A percentile compares a stretch with the other conserved stretches of the same genome.
These are phyloP conservation scores for Hippopotamyrus pictus DNA, from an alignment of 2,797 vertebrate genomes.

Conservation along the genomic window DNA sequence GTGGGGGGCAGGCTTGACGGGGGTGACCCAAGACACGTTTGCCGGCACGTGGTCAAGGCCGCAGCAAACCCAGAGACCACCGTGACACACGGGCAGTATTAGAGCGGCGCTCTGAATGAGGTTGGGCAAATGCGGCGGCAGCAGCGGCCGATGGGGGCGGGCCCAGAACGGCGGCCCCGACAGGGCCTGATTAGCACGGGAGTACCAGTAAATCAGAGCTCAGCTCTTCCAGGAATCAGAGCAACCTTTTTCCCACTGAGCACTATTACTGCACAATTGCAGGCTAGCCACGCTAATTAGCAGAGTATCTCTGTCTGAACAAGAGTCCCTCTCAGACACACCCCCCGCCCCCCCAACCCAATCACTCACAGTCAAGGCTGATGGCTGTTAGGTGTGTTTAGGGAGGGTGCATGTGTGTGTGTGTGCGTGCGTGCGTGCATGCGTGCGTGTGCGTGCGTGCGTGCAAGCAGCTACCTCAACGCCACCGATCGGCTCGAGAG, in stretches of 20 bases:
- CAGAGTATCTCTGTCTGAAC: slow-evolving; percentile 65
- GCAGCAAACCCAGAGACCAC: neutral
- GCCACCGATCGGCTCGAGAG: slow-evolving; percentile 25
- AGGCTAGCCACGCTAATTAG: slow-evolving; percentile 79
- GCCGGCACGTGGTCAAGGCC: neutral
- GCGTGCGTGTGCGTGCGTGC: slow-evolving; percentile 23
- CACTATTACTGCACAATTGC: slow-evolving; percentile 80
- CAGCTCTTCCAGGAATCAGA: slow-evolving; percentile 76
- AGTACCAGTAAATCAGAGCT: slow-evolving; percentile 81
- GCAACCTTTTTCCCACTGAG: slow-evolving; percentile 78
- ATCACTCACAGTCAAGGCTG: slow-evolving; percentile 38
- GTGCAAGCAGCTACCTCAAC: slow-evolving; percentile 36
- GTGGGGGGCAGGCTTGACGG: neutral
- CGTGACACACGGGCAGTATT: neutral
- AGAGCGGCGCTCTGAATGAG: neutral
- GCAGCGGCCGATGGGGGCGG: slow-evolving; percentile 14
- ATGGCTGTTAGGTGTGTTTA: slow-evolving; percentile 28
- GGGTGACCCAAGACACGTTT: neutral
- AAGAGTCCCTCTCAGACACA: slow-evolving; percentile 41
- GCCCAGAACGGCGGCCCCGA: slow-evolving; percentile 51
- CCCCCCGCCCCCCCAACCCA: slow-evolving; percentile 36
- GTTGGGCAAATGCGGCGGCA: neutral
- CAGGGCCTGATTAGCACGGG: slow-evolving; percentile 72
- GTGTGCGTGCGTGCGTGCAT: slow-evolving; percentile 9
- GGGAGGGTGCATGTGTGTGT: slow-evolving; percentile 18